A percentile compares a stretch with the other conserved stretches of the same genome.
These are phyloP conservation scores for Cinclus mexicanus DNA, from an alignment of 2,113 vertebrate genomes.

Conservation along the genomic window DNA sequence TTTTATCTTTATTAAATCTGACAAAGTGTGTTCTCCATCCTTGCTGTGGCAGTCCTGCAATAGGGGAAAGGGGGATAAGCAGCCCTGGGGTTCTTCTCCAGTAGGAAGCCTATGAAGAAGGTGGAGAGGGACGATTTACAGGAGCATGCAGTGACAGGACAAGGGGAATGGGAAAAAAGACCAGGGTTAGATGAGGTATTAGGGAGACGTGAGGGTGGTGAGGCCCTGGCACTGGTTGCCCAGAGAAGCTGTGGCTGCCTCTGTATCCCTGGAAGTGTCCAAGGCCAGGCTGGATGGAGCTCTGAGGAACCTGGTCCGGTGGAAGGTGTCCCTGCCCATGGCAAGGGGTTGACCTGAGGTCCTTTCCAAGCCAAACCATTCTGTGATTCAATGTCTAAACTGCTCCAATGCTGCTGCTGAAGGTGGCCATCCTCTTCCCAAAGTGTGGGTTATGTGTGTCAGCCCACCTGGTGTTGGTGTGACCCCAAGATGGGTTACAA, in stretches of 20 bases:
- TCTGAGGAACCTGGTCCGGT: background rate
- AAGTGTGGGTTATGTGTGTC: background rate
- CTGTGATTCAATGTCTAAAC: background rate
- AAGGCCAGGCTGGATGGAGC: background rate
- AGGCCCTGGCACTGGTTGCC: background rate
- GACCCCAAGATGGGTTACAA: background rate
- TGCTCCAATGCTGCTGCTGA: background rate
- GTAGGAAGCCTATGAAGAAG: background rate
- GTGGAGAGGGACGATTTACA: background rate
- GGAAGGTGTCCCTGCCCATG: background rate
- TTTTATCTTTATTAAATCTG: background rate
- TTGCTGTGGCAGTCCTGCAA: accelerated
- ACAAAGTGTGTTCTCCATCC: background rate
- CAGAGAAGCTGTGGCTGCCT: background rate
- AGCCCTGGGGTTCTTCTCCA: background rate
- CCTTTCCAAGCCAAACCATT: background rate
- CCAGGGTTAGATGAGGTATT: background rate
- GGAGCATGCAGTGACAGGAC: background rate
- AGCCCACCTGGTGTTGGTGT: accelerated
- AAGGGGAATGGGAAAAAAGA: background rate
- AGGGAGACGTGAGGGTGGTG: background rate
- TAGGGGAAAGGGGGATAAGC: accelerated
- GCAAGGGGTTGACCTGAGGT: background rate
- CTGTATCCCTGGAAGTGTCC: background rate
- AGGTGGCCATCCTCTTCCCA: background rate